Percentiles rank a stretch among this genome's conserved stretches.
Evolutionary conservation across 2,888 invertebrate genomes (phyloP).

Genomic region (Synergus japonicus): DNA sequence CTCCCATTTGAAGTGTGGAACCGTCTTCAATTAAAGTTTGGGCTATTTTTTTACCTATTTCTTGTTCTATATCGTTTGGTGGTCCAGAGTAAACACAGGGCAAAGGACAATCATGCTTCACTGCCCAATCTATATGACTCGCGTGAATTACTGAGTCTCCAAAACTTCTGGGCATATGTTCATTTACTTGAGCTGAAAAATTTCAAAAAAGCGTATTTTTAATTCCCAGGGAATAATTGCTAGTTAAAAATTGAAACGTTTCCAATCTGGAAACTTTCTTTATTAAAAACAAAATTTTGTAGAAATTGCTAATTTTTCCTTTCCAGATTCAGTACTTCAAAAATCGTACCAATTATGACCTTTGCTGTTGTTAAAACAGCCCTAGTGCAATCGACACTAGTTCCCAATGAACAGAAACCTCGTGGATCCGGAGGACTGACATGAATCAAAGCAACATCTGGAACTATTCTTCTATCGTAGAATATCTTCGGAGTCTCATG

Average conservation of each 20-base stretch:
- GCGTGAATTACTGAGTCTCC: slow-evolving; percentile 82
- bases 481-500: slow-evolving; percentile 82
- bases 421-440: slow-evolving; percentile 81
- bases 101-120: slow-evolving; percentile 77
- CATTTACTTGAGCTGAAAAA: slow-evolving; percentile 79
- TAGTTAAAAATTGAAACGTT: not conserved
- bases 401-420: slow-evolving; percentile 82
- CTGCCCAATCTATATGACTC: slow-evolving; percentile 82
- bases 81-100: slow-evolving; percentile 75
- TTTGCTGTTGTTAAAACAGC: slow-evolving; percentile 81
- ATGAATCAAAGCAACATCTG: slow-evolving; percentile 80
- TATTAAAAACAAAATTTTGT: not conserved
- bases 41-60: slow-evolving; percentile 82
- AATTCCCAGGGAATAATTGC: not conserved
- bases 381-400: slow-evolving; percentile 81
- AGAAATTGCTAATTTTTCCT: not conserved
- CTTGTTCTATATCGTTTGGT: slow-evolving; percentile 78
- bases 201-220: not conserved
- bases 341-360: slow-evolving; percentile 79
- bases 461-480: slow-evolving; percentile 78
- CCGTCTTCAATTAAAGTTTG: slow-evolving; percentile 82
- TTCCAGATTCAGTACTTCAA: too few relatives aligned
- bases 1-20: slow-evolving; percentile 83
- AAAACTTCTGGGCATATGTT: slow-evolving; percentile 81
- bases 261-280: not conserved